Base-by-base conservation (phyloP, 2,113 vertebrate species). In the Edolisoma coerulescens region DNA sequence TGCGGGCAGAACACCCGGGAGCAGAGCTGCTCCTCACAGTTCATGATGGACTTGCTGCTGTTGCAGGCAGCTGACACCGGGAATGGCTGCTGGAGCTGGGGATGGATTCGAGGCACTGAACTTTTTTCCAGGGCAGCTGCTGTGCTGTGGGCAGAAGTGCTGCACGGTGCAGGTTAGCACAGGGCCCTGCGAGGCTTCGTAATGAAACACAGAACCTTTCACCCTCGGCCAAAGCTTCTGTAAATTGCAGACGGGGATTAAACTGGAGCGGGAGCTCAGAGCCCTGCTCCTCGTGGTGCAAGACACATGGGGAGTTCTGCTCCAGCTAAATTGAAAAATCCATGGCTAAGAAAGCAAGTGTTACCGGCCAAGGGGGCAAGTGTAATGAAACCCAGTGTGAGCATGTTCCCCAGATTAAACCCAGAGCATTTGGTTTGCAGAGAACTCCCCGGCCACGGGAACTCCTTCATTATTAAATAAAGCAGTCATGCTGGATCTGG, bases 191-290 rank as follows among this genome's bases (percentile, higher is more conserved):
- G 47, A 92, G 92, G 91, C 91, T 68, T 47, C 9, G 1, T 77
- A 90, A 79, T 84, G 92, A 96, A 86, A 95, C 65, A 61, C 75
- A 93, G 86, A 88, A 86, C 91, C 92, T 83, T 93, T 91, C 78
- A 79, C 92, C 93, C 80, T 89, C 3, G 53, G 94, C 92, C 95
- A 89, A 95, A 97, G 95, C 96, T 85, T 42, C 94, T 85, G 94
- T 52, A 87, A 94, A 95, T 92, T 93, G 45, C 85, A 95, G 82
- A 59, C 35, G 4, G 49, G 84, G 90, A 94, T 97, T 95, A 94
- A 96, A 96, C 82, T 9, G 24, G 49, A 76, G 83, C 37, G 41
- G 63, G 84, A 41, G 57, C 91, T 76, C 42, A 41, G 84, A 87
- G 95, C 79, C 44, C 57, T 19, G 21, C 8, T 93, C 56, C 78